Evolutionary conservation across 2,888 invertebrate species (phyloP).

Genomic region (Drosophila greeni): DNA sequence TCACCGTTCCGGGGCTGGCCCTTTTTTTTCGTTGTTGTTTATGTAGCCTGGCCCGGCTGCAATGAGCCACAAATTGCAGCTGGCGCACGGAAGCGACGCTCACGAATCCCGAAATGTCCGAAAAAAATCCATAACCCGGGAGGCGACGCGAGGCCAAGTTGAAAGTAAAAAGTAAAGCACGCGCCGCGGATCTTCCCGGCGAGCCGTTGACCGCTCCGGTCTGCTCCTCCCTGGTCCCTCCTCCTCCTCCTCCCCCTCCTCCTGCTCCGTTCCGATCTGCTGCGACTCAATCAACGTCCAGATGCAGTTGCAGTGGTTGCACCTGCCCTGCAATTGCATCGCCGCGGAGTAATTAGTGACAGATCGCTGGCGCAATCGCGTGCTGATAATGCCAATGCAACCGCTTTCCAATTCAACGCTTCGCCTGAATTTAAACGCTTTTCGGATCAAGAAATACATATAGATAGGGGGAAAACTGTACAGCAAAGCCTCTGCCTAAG

Average conservation of each 20-base stretch:
- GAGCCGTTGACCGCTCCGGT: constrained; percentile 63
- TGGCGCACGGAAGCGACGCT: constrained; percentile 65
- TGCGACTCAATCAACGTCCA: constrained; percentile 65
- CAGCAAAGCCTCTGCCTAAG: constrained; percentile 12
- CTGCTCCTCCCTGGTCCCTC: constrained; percentile 12
- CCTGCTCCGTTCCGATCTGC: constrained; percentile 40
- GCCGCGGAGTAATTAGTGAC: constrained; percentile 63
- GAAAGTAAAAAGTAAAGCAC: constrained; percentile 59
- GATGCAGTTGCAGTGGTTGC: constrained; percentile 51
- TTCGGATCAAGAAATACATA: constrained; percentile 7
- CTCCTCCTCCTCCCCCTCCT: not conserved
- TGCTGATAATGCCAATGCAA: constrained; percentile 56
- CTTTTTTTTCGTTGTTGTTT: constrained; percentile 4
- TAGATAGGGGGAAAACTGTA: constrained; percentile 6
- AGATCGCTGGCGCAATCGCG: constrained; percentile 68
- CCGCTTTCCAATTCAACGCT: constrained; percentile 63
- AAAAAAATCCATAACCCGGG: constrained; percentile 29
- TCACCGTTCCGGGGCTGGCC: constrained; percentile 59
- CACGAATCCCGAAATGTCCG: constrained; percentile 52
- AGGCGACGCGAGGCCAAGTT: constrained; percentile 20
- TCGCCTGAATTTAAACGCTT: constrained; percentile 54
- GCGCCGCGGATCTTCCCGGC: constrained; percentile 51
- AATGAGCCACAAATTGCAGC: constrained; percentile 68
- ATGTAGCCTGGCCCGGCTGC: constrained; percentile 36
- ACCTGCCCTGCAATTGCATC: constrained; percentile 37